Evolutionary conservation across 92 coral and sea anemone genomes (phyloP), one percentile per base, ranked within the genome.

Genomic region (Muricea muricata): DNA sequence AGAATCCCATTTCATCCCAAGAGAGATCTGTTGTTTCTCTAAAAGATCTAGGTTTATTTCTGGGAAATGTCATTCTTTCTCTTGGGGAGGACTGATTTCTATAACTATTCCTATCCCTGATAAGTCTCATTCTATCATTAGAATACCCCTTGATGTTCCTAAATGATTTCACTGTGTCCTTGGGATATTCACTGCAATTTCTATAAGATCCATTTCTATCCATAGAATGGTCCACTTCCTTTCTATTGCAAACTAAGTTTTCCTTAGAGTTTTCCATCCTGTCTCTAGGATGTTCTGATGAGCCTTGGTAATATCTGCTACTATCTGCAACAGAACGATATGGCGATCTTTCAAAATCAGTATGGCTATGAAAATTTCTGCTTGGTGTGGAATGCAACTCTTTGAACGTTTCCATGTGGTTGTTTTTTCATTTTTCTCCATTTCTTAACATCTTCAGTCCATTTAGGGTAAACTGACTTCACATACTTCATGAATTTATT

Each of bases 401-500:
- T 14, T 33, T 33, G 7, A 34, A 37, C 29, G 0, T 70, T 20
- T 1, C 26, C 6, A 15, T 8, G 48, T 0, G 48, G 6, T 40
- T 6, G 52, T 45, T 73, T 48, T 37, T 52, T 75, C 7, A 34
- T 10, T 75, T 75, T 45, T 50, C 52, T 65, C 61, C 57, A 75
- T 50, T 50, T 92, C 47, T 91, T 90, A 67, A 95, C 47, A 63
- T 95, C 95, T 63, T 91, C 93, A 35, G 84, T 85, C 98, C 98
- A 95, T 54, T 94, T 86, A 45, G 98, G 98, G 67, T 95, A 95
- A 93, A 95, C 94, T 72, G 89, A 73, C 65, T 87, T 93, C 67
- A 95, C 91, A 85, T 93, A 95, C 66, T 86, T 65, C 80, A 93
- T 92, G 88, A 93, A 95, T 47, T 88, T 90, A 79, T 91, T 83